Conservation (phyloP, 1,140 invertebrate species). For the Arion vulgaris region DNA sequence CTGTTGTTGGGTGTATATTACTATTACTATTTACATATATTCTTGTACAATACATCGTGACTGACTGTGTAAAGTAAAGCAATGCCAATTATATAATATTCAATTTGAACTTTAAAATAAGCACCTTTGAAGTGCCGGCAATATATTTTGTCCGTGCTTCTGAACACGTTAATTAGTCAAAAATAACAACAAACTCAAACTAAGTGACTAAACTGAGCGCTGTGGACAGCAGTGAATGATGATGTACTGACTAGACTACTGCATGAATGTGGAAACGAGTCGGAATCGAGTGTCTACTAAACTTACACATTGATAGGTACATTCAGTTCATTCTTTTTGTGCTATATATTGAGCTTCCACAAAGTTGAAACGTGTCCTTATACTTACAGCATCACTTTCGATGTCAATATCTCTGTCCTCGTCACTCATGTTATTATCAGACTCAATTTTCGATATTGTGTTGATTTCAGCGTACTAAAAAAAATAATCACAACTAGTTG, state of each 20-base stretch:
- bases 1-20: no score
- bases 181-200: background rate
- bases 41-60: no score
- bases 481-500: background rate
- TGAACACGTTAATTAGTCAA: no score
- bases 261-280: background rate
- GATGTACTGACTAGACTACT: background rate
- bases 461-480: background rate
- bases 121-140: no score
- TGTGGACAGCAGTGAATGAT: background rate
- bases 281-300: background rate
- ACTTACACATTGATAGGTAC: no score
- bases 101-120: no score
- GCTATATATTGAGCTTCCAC: background rate
- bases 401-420: constrained; percentile 40
- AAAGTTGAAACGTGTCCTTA: background rate
- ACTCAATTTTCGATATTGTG: background rate
- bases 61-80: no score
- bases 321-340: background rate
- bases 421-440: constrained; percentile 24
- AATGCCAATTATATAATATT: no score
- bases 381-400: constrained; percentile 42
- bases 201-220: background rate
- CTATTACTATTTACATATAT: no score
- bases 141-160: no score